These are phyloP conservation scores for Zosterops borbonicus DNA, from an alignment of 2,113 vertebrate genomes.

Conservation along the genomic window DNA sequence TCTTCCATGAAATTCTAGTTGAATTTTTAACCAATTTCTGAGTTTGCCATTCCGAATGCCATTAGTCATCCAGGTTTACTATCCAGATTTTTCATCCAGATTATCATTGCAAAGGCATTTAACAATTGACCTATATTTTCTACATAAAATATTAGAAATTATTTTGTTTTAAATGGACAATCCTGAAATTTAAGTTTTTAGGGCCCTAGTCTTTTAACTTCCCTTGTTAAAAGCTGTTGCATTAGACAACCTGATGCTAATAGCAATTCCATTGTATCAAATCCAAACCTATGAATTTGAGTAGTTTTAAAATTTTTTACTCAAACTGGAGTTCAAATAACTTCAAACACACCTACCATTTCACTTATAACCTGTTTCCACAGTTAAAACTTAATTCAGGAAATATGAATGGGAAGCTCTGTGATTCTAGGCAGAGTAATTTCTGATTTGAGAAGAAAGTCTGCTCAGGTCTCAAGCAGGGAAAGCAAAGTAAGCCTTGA, in stretches of 20 bases:
- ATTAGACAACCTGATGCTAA: background rate
- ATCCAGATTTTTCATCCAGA: background rate
- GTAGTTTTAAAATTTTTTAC: background rate
- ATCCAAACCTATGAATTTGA: background rate
- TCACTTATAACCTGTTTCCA: background rate
- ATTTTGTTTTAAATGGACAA: background rate
- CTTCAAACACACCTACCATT: background rate
- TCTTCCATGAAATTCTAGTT: background rate
- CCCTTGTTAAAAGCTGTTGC: background rate
- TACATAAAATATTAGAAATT: background rate
- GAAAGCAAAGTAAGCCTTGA: background rate
- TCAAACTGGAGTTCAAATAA: background rate
- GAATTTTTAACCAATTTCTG: background rate
- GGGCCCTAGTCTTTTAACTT: background rate
- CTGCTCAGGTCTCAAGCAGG: background rate
- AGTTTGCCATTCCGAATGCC: background rate
- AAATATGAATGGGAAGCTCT: background rate
- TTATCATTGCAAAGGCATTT: background rate
- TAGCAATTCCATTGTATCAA: background rate
- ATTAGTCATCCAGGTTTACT: background rate
- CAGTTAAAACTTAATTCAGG: background rate
- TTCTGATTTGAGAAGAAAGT: background rate
- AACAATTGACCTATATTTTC: background rate
- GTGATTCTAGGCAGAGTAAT: background rate
- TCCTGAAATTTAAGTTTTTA: background rate